Conservation (phyloP, 2,113 vertebrate genomes). For the Danionella cerebrum region DNA sequence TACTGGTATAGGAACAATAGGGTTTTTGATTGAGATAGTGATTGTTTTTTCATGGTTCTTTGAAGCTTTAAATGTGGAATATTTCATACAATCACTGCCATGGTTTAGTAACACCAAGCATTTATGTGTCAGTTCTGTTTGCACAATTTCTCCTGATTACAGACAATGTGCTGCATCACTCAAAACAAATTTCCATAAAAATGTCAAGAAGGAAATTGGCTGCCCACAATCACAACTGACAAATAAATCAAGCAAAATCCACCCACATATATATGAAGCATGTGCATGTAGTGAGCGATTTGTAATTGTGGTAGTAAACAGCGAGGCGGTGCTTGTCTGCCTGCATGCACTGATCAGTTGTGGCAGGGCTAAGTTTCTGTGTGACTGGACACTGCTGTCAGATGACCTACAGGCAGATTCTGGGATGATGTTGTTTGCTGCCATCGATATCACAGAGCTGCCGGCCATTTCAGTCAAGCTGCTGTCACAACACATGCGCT, state of each 20-base stretch:
- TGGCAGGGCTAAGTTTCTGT: constrained; percentile 51
- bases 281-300: background rate
- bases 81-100: too few relatives aligned
- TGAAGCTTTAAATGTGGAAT: too few relatives aligned
- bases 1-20: too few relatives aligned
- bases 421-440: constrained; percentile 26
- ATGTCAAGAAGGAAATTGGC: background rate
- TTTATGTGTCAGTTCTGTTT: background rate
- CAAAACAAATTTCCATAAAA: background rate
- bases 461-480: constrained; percentile 31
- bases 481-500: constrained; percentile 2
- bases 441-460: constrained; percentile 30
- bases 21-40: too few relatives aligned
- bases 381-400: constrained; percentile 38
- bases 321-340: background rate
- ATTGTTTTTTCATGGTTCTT: too few relatives aligned
- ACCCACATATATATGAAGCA: background rate
- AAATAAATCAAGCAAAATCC: constrained; percentile 4
- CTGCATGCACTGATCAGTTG: constrained; percentile 41
- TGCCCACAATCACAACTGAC: background rate
- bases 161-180: background rate
- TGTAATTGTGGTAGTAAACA: constrained; percentile 1
- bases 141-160: background rate
- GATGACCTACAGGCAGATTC: constrained; percentile 37
- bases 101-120: too few relatives aligned